Conservation (phyloP, 2,113 vertebrate genomes). For the Macroglossus sobrinus region DNA sequence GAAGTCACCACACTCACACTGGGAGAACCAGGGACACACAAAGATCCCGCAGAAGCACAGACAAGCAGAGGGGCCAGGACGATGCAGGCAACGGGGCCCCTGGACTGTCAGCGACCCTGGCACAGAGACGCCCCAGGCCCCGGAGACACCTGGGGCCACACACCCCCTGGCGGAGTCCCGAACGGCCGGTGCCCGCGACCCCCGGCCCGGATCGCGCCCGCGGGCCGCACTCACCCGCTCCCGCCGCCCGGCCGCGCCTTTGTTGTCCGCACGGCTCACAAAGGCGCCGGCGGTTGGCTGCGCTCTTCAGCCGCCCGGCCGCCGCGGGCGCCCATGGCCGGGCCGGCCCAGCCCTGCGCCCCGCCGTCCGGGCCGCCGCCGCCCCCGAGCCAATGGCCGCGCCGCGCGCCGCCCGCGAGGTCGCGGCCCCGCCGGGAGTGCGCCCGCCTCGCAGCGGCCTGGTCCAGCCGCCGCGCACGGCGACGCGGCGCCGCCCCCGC, state of each 20-base stretch:
- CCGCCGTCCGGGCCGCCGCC: neutral
- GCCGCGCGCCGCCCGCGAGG: conserved; percentile 30
- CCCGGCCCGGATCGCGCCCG: neutral
- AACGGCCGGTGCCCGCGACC: neutral
- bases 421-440: conserved; percentile 34
- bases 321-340: conserved; percentile 65
- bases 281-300: conserved; percentile 51
- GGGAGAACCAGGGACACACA: neutral
- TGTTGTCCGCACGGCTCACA: conserved; percentile 62
- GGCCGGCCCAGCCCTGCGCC: conserved; percentile 41
- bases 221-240: conserved; percentile 56
- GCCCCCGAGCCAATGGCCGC: conserved; percentile 19
- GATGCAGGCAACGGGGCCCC: neutral
- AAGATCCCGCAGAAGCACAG: neutral
- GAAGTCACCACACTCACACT: neutral
- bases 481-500: conserved; percentile 26
- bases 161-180: neutral
- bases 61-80: no score
- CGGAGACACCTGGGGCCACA: neutral
- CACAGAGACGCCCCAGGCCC: neutral
- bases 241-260: conserved; percentile 52
- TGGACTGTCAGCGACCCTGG: neutral
- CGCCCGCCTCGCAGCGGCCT: conserved; percentile 32
- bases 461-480: conserved; percentile 1
- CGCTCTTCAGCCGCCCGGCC: conserved; percentile 36